Evolutionary conservation across 2,888 invertebrate species (phyloP).

Genomic region (Agrochola macilenta): DNA sequence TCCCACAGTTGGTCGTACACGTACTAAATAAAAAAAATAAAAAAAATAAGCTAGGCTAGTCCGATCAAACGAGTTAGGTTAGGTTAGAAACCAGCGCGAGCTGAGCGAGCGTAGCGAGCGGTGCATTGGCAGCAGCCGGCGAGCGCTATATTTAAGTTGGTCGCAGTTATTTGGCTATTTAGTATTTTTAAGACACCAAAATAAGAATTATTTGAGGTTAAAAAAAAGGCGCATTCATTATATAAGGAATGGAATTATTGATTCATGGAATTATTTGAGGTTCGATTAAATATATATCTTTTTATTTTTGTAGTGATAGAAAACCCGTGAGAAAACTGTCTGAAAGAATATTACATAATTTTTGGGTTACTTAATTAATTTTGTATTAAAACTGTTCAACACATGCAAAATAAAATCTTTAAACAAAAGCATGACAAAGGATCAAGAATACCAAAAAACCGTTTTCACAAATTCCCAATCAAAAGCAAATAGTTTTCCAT

Average conservation of each 20-base stretch:
- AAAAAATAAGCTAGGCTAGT: not conserved
- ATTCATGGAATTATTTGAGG: not conserved
- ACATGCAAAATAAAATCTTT: not conserved
- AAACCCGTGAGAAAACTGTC: not conserved
- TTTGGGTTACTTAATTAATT: not conserved
- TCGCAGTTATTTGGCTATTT: not conserved
- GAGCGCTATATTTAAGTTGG: not conserved
- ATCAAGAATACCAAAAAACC: not conserved
- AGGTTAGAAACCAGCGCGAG: not conserved
- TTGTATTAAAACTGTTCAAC: not conserved
- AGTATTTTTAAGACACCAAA: not conserved
- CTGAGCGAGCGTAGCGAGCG: not conserved
- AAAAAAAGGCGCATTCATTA: not conserved
- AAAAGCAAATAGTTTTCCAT: conserved; percentile 49
- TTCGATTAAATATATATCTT: not conserved
- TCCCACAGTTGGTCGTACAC: not conserved
- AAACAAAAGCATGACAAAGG: not conserved
- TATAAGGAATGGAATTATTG: too few species aligned
- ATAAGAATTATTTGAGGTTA: not conserved
- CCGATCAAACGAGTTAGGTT: not conserved
- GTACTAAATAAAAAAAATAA: too few species aligned
- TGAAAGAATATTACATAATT: not conserved
- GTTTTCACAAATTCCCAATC: conserved; percentile 23
- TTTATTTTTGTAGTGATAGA: not conserved
- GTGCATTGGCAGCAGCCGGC: too few species aligned